phyloP scores from a whole-genome alignment of 2,797 vertebrate species.

The Anolis apletophallus region DNA sequence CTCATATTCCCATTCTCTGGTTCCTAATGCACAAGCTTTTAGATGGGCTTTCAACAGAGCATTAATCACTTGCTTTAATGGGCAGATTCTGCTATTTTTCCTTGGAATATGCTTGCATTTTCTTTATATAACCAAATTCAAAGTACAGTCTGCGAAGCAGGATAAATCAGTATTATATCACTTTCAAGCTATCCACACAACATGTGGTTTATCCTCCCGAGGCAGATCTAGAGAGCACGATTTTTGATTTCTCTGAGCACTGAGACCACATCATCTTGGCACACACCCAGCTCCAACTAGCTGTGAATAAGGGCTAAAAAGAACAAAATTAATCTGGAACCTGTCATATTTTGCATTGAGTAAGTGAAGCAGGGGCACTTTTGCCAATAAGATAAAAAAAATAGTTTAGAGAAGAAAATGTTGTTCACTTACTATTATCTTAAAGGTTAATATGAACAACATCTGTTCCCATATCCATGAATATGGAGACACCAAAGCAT shows the following conservation, averaged over 20 bases:
- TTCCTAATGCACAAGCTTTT: constrained; percentile 45
- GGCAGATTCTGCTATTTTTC: constrained; percentile 51
- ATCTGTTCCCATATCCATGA: not conserved
- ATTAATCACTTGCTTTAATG: constrained; percentile 66
- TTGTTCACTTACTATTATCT: not conserved
- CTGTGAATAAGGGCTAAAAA: constrained; percentile 38
- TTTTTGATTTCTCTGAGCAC: constrained; percentile 49
- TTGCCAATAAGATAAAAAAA: not conserved
- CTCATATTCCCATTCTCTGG: not conserved
- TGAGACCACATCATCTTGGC: constrained; percentile 52
- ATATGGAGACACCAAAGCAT: not conserved
- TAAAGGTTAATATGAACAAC: not conserved
- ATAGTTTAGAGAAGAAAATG: not conserved
- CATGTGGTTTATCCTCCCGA: constrained; percentile 31
- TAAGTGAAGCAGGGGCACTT: not conserved
- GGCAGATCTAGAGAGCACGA: constrained; percentile 36
- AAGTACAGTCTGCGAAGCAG: constrained; percentile 59
- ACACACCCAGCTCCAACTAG: constrained; percentile 37
- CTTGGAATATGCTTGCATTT: constrained; percentile 48
- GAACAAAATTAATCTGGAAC: constrained; percentile 40
- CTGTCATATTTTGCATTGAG: not conserved
- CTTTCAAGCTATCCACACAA: constrained; percentile 40
- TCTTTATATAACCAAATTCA: constrained; percentile 43
- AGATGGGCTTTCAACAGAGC: constrained; percentile 70
- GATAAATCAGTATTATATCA: constrained; percentile 43